phyloP scores from a whole-genome alignment of 2,888 invertebrate species.

The Xylota sylvarum region DNA sequence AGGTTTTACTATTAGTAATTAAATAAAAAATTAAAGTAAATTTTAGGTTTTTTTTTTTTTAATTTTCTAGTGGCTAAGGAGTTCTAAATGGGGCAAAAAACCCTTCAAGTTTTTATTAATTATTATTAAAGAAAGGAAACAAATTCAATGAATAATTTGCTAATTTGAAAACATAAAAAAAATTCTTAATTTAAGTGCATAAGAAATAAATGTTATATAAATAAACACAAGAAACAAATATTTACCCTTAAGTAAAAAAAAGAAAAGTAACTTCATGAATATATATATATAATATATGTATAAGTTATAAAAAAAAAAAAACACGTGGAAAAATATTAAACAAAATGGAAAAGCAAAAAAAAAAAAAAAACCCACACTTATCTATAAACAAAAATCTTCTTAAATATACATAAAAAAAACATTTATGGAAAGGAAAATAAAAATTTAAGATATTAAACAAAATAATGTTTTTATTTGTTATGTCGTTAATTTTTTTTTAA shows the following conservation, averaged over 20 bases:
- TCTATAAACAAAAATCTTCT: constrained; percentile 67
- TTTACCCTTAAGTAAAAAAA: constrained; percentile 66
- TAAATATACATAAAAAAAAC: constrained; percentile 62
- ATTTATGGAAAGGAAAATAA: constrained; percentile 76
- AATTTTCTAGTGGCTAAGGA: constrained; percentile 78
- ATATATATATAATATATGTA: constrained; percentile 69
- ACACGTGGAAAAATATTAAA: constrained; percentile 33
- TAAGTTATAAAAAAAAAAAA: constrained; percentile 69
- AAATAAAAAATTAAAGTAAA: constrained; percentile 40
- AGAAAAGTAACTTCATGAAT: constrained; percentile 63
- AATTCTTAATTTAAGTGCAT: constrained; percentile 70
- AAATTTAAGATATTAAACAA: constrained; percentile 77
- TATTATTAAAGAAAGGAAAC: constrained; percentile 31
- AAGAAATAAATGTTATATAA: constrained; percentile 75
- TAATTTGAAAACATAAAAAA: constrained; percentile 45
- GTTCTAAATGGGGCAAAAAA: constrained; percentile 50
- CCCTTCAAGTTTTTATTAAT: constrained; percentile 39
- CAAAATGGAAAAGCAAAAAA: constrained; percentile 15
- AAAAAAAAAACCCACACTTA: constrained; percentile 59
- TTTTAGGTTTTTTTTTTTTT: constrained; percentile 37
- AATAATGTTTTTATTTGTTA: constrained; percentile 67
- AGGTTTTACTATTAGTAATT: constrained; percentile 56
- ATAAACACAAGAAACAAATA: constrained; percentile 67
- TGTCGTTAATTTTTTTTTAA: constrained; percentile 42
- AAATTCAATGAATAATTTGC: constrained; percentile 46